Percentiles rank a stretch among this genome's conserved stretches.
Conservation (phyloP, 2,888 invertebrate genomes). For the Himalopsyche japonica region DNA sequence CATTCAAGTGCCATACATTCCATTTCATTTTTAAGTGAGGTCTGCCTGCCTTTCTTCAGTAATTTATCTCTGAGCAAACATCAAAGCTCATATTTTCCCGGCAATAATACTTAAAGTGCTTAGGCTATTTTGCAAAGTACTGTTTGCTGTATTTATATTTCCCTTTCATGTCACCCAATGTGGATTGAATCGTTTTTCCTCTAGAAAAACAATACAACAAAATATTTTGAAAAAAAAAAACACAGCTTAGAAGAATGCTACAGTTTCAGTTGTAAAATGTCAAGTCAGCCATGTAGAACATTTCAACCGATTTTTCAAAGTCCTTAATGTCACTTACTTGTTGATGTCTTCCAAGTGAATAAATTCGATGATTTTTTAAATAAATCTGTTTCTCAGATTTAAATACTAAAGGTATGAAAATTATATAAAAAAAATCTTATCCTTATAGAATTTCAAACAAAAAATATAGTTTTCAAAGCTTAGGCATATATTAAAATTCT, state of each 20-base stretch:
- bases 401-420: too few species aligned
- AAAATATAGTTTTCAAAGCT: too few species aligned
- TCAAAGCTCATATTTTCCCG: background rate
- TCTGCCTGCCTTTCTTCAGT: background rate
- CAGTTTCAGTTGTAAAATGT: too few species aligned
- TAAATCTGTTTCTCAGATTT: too few species aligned
- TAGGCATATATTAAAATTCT: too few species aligned
- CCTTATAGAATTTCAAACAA: too few species aligned
- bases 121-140: background rate
- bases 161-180: background rate
- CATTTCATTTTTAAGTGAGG: background rate
- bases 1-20: background rate
- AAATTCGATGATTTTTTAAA: too few species aligned
- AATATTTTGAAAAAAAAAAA: background rate
- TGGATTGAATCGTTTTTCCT: background rate
- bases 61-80: background rate
- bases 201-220: background rate
- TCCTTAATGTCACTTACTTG: too few species aligned
- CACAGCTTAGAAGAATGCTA: background rate
- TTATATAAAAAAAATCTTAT: too few species aligned
- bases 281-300: too few species aligned
- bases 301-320: too few species aligned
- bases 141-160: background rate
- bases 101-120: background rate
- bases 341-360: too few species aligned